Evolutionary conservation across 2,888 invertebrate species (phyloP).

Genomic region (Palloptera scutellata): DNA sequence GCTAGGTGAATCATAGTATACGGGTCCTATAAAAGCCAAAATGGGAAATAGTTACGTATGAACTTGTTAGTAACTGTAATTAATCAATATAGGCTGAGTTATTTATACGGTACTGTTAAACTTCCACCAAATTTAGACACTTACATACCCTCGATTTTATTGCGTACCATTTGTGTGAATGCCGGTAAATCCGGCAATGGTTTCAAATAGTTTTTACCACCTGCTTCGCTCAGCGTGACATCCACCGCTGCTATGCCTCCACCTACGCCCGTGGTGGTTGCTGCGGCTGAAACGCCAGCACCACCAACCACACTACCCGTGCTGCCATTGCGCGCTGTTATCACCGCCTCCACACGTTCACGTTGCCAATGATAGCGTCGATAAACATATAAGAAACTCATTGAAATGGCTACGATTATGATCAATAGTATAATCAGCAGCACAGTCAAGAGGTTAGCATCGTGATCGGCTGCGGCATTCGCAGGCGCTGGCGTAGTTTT

Average conservation of each 20-base stretch:
- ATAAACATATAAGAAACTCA: slow-evolving; percentile 59
- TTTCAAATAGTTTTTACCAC: slow-evolving; percentile 55
- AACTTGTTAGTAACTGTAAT: background rate
- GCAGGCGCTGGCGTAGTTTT: slow-evolving; percentile 12
- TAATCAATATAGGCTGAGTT: background rate
- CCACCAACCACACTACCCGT: background rate
- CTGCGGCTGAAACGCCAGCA: background rate
- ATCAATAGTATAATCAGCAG: slow-evolving; percentile 55
- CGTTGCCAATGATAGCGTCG: slow-evolving; percentile 52
- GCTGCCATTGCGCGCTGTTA: slow-evolving; percentile 41
- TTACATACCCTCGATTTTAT: slow-evolving; percentile 62
- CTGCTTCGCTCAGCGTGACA: slow-evolving; percentile 8
- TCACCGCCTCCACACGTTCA: slow-evolving; percentile 48
- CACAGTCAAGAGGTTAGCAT: slow-evolving; percentile 53
- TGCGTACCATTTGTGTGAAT: slow-evolving; percentile 52
- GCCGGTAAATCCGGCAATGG: slow-evolving; percentile 59
- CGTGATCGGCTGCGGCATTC: slow-evolving; percentile 47
- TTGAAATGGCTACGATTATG: slow-evolving; percentile 52
- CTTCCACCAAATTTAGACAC: slow-evolving; percentile 41
- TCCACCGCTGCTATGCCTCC: slow-evolving; percentile 1
- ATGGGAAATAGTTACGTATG: background rate
- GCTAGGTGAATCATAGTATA: slow-evolving; percentile 62
- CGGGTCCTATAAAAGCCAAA: slow-evolving; percentile 43
- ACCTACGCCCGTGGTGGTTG: background rate
- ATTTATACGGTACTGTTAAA: background rate